Base-by-base conservation (phyloP, 2,797 vertebrate species). In the Spinibarbus caldwelli region DNA sequence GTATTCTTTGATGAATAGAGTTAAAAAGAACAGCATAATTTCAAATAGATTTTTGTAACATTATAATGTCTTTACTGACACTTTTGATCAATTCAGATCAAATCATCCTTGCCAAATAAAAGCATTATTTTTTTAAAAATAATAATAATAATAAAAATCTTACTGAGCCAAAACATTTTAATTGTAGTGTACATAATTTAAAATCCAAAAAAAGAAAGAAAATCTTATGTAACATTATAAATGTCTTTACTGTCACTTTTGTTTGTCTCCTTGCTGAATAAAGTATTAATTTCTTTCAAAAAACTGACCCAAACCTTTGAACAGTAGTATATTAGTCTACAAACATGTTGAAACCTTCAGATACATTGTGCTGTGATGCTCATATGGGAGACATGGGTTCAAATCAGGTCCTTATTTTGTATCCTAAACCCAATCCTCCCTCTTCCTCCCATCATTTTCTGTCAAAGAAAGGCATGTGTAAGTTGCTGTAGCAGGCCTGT, bases 401-500 rank as follows among this genome's bases (percentile, higher is more conserved):
- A 14, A 26, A n/a, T 38, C 49, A 9, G 14, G 31, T n/a, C 75
- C 12, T 59, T 23, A 59, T 19, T n/a, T n/a, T 59, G 23, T 59
- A 23, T 41, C 23, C 52, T 34, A 26, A 59, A 41, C 5, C 23
- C 7, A 26, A 17, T 59, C 7, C 14, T 76, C 72, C 10, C 31
- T 38, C 31, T 54, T 76, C 19, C 31, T 57, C 52, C 52, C 34
- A 59, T 59, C 0, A 59, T 78, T 59, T 59, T 38, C 52, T 26
- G 52, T 77, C 34, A 59, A 91, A 85, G 88, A 57, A 38, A 77
- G 34, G 49, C 73, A 77, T 36, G 47, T n/a, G n/a, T 5, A 54
- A 10, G 34, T 59, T 26, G 15, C 8, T 78, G 34, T 52, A 26
- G 52, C 14, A 78, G 14, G 52, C 23, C 34, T 59, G 75, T 78